These are phyloP conservation scores for Lacerta agilis DNA, from an alignment of 2,797 vertebrate species.

Conservation along the genomic window DNA sequence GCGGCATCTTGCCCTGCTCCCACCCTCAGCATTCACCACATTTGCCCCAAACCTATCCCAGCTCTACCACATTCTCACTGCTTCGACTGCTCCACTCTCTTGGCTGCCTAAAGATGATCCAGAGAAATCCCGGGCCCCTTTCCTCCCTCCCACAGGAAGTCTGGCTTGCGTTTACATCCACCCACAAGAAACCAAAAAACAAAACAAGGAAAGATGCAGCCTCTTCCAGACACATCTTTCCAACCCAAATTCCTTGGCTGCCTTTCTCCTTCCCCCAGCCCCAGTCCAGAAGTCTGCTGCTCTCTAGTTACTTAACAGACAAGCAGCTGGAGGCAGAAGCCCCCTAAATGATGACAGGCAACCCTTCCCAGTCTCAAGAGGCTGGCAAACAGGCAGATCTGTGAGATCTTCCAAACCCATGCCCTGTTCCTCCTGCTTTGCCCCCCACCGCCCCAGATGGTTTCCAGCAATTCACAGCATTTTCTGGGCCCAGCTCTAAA, in stretches of 20 bases:
- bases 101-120: neutral
- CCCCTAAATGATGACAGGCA: neutral
- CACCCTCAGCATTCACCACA: neutral
- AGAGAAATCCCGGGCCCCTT: neutral
- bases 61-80: neutral
- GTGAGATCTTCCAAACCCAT: neutral
- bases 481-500: neutral
- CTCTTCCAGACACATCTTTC: neutral
- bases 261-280: neutral
- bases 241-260: slow-evolving; percentile 15
- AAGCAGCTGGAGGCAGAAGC: neutral
- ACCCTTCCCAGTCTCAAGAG: no score
- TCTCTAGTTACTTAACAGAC: neutral
- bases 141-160: neutral
- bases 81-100: neutral
- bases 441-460: neutral
- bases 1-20: neutral
- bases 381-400: neutral
- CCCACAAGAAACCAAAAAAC: neutral
- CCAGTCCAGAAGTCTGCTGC: neutral
- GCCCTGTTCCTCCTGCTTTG: no score
- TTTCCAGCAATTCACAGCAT: no score
- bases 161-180: neutral
- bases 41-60: neutral
- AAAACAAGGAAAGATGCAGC: neutral